Evolutionary conservation across 2,113 vertebrate genomes (phyloP), one percentile per base, ranked within the genome.

Genomic region (Equus przewalskii): DNA sequence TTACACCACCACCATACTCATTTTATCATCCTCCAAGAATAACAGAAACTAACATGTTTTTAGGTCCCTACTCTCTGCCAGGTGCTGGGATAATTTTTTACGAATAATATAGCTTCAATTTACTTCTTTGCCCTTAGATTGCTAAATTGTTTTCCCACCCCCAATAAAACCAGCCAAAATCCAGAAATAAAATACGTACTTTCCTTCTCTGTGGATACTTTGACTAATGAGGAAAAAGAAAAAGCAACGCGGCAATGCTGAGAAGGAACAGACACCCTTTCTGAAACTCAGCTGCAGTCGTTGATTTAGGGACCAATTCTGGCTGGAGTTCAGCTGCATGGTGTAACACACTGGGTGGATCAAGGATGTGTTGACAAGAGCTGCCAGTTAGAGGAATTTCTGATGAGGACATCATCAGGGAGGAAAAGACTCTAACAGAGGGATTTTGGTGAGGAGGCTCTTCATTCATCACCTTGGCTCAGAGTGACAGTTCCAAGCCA

Each of bases 151-250:
- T 89, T 82, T 4, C 51, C 22, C 28, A 30, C 1, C 36, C 3
- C 9, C 26, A 80, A 49, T 69, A 79, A 51, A 78, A 2, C 1
- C 4, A 96, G 64, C 5, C n/a, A 30, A 82, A 89, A 62, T 83
- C 54, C 94, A 83, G 41, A 93, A 95, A 87, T 96, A 60, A 94
- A 93, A 79, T 89, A 69, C 21, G 16, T 41, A 80, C 24, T 85
- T 87, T 84, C 69, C 30, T 95, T 97, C 30, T 87, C 75, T 81
- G 54, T 49, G 60, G 84, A 49, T 64, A 70, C 41, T 88, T 69
- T 92, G 64, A 78, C 60, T 60, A 93, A 33, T 62, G 28, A 78
- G 44, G 44, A 46, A 87, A 56, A 51, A 69, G 19, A 86, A 73
- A 49, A 92, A 69, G n/a, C 2, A 41, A 41, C 3, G 3, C 26